These are phyloP conservation scores for Nephrotoma flavescens DNA, from an alignment of 2,888 invertebrate genomes.

Conservation along the genomic window DNA sequence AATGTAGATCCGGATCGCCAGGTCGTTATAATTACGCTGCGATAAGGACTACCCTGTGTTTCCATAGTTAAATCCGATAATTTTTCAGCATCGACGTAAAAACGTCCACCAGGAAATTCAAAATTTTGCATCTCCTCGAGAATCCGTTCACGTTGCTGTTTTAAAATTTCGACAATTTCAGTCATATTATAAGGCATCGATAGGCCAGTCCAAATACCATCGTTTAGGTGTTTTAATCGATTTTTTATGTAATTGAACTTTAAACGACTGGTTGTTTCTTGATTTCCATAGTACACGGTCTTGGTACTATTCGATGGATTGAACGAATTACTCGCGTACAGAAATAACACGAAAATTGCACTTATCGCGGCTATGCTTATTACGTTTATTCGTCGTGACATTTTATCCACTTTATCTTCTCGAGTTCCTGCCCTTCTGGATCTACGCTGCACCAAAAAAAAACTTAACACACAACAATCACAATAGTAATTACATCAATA, in stretches of 20 bases:
- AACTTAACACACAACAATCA: background rate
- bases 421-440: background rate
- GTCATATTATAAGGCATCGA: slow-evolving; percentile 23
- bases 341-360: slow-evolving; percentile 29
- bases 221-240: slow-evolving; percentile 3
- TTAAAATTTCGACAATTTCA: slow-evolving; percentile 41
- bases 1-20: slow-evolving; percentile 88
- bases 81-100: slow-evolving; percentile 37
- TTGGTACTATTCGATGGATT: slow-evolving; percentile 18
- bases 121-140: slow-evolving; percentile 43
- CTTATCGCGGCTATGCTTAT: slow-evolving; percentile 32
- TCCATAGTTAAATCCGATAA: slow-evolving; percentile 54
- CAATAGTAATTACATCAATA: background rate
- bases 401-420: slow-evolving; percentile 13
- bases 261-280: background rate
- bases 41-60: slow-evolving; percentile 53
- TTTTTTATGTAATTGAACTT: slow-evolving; percentile 1
- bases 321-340: slow-evolving; percentile 29
- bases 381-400: slow-evolving; percentile 31
- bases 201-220: background rate
- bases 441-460: background rate
- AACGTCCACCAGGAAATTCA: slow-evolving; percentile 41
- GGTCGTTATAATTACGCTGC: slow-evolving; percentile 69
- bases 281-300: slow-evolving; percentile 12
- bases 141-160: slow-evolving; percentile 38